Evolutionary conservation across 2,797 vertebrate genomes (phyloP), one percentile per base, ranked within the genome.

Genomic region (Cyclopterus lumpus): DNA sequence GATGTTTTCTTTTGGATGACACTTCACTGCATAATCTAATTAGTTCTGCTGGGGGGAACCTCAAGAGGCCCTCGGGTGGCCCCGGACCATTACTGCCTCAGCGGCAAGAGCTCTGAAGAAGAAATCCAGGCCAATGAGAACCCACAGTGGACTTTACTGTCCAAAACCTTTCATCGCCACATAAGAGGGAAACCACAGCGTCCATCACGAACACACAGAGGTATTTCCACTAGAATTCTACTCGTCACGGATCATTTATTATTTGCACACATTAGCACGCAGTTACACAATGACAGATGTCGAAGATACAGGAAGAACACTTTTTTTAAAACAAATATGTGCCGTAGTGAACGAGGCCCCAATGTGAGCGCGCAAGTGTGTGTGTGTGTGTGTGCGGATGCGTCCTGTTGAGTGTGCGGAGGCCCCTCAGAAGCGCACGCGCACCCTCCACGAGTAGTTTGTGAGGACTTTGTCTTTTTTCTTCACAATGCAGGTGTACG

Each of bases 381-480:
- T 36, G 36, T 79, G 12, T 71, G 54, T 74, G 30, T 54, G 10
- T 78, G 12, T 70, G 54, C 71, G 42, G 48, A 24, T 58, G 59
- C 38, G 58, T 81, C 77, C 20, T 9, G 46, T n/a, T n/a, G 78
- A 73, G 81, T 81, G 82, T 82, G 75, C 60, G 15, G 63, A 65
- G 68, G 61, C 63, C 75, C 46, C 5, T 95, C 84, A 95, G 91
- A 94, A 96, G 66, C 95, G 95, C 64, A 99, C 95, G 3, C 95
- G 94, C 44, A 99, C 94, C 30, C 96, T 95, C 98, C 98, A 99
- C 10, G 98, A 99, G 84, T 97, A 99, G 38, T 96, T 98, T 9
- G 97, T 98, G 72, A 99, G 94, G 67, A 98, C 94, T 32, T 95
- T 96, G 77, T 96, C 95, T 77, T 92, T 96, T 87, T 96, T 96